These are phyloP conservation scores for Neria commutata DNA, from an alignment of 2,888 invertebrate species.

Conservation along the genomic window DNA sequence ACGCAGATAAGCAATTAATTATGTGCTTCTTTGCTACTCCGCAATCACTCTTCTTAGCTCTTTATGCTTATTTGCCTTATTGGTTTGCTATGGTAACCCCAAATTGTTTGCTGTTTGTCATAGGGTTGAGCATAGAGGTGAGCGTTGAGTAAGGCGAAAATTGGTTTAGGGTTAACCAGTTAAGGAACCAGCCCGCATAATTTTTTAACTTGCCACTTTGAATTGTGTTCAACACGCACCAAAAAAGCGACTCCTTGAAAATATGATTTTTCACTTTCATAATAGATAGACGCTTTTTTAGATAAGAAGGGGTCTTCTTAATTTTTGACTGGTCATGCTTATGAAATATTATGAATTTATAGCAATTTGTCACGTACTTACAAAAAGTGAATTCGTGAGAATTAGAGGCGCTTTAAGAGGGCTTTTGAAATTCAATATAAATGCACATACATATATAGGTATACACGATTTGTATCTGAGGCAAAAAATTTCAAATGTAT, in stretches of 20 bases:
- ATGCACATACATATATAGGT: too few species aligned
- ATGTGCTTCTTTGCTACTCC: neutral
- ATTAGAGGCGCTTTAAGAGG: too few species aligned
- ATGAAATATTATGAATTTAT: neutral
- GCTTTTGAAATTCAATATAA: too few species aligned
- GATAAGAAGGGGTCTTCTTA: neutral
- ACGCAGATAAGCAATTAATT: slow-evolving; percentile 5
- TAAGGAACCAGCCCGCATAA: slow-evolving; percentile 1
- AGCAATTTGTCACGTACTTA: neutral
- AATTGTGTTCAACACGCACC: neutral
- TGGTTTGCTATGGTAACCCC: neutral
- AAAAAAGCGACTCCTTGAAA: too few species aligned
- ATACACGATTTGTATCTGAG: too few species aligned
- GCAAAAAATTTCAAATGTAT: too few species aligned
- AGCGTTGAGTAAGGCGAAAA: neutral
- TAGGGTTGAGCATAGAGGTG: slow-evolving; percentile 5
- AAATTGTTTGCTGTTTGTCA: too few species aligned
- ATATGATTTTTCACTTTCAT: too few species aligned
- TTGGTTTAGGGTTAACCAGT: neutral
- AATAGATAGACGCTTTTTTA: neutral
- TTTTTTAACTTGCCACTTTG: neutral
- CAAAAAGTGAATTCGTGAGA: neutral
- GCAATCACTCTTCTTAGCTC: too few species aligned
- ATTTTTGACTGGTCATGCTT: neutral
- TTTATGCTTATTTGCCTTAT: neutral